Evolutionary conservation across 2,797 vertebrate species (phyloP), one percentile per base, ranked within the genome.

Genomic region (Echeneis naucrates): DNA sequence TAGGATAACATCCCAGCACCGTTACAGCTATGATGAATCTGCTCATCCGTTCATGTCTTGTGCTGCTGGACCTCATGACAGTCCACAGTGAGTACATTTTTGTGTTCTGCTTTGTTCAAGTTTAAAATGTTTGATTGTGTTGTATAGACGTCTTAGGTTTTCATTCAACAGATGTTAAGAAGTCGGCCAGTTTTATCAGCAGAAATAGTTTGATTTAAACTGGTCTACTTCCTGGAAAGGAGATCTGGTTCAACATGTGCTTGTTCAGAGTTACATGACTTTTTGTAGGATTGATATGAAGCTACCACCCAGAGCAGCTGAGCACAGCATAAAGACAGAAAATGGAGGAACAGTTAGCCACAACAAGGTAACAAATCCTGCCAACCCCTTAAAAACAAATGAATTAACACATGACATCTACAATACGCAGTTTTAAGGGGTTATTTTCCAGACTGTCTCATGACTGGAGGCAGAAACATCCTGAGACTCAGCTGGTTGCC

Each of bases 11-110:
- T 42, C 58, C 35, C 62, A 14, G 47, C 21, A 61, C 40, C 50
- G 75, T 19, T 8, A 56, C 48, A 58, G 67, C 44, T 35, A 67
- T 13, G 30, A 90, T 77, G 70, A 84, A 58, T 26, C 40, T 80
- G 67, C 75, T 86, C 14, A 9, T 68, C 51, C 62, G 73, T 51
- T 60, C 83, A 11, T 78, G 64, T 52, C 83, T 52, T 53, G 35
- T 88, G 56, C 64, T 92, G 11, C 57, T 92, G 81, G 85, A 82
- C 45, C 52, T 91, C 40, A 9, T 74, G 23, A 26, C 68, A 13
- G 80, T 68, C 54, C 77, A 78, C 69, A 77, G 94, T 95, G 73
- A 93, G 93, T 93, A 86, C 8, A 1, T 21, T 64, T 33, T 47
- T 44, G 19, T 0, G 0, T 14, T 16, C 26, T 54, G 21, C 23